Percentiles rank a stretch among this genome's conserved stretches.
Evolutionary conservation across 2,797 vertebrate species (phyloP).

Genomic region (Neomorphus geoffroyi): DNA sequence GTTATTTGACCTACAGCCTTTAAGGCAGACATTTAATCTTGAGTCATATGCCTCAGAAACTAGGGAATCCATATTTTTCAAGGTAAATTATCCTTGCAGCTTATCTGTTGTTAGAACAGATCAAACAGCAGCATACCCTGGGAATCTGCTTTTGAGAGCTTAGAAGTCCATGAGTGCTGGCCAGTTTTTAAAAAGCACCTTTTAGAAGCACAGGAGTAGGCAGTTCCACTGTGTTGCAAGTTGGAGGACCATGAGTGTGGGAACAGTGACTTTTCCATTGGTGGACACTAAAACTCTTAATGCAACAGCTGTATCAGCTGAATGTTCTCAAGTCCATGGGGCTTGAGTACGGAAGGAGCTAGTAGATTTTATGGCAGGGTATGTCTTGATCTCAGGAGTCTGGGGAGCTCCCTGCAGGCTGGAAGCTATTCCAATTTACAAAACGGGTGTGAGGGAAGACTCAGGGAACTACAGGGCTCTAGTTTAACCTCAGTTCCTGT

Average conservation of each 20-base stretch:
- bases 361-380: fast-evolving
- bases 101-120: neutral
- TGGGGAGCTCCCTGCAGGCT: neutral
- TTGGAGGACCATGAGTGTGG: fast-evolving
- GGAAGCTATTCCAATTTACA: neutral
- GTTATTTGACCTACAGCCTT: neutral
- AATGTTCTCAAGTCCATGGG: neutral
- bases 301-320: neutral
- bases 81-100: neutral
- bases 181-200: neutral
- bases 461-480: neutral
- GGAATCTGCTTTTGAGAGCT: neutral
- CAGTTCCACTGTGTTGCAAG: neutral
- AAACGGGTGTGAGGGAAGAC: neutral
- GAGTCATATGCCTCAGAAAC: neutral
- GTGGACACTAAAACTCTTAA: neutral
- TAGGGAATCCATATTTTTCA: neutral
- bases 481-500: neutral
- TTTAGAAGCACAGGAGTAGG: neutral
- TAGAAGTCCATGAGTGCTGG: neutral
- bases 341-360: neutral
- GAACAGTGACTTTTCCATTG: neutral
- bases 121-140: neutral
- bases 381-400: neutral
- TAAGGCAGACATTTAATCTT: neutral